A percentile compares a stretch with the other conserved stretches of the same genome.
Evolutionary conservation across 1,140 invertebrate genomes (phyloP).

Genomic region (Drosophila truncata): DNA sequence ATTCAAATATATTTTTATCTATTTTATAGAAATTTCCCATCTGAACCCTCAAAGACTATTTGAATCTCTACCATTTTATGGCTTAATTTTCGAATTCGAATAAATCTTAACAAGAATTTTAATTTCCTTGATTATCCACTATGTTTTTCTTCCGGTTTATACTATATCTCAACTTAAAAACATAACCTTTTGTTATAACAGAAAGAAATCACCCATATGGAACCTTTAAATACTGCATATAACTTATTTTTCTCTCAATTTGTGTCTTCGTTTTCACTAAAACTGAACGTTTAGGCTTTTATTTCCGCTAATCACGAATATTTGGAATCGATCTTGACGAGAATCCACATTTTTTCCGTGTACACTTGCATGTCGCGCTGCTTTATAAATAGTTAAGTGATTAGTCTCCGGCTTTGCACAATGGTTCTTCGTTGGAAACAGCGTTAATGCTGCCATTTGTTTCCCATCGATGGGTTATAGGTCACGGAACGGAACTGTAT

Average conservation of each 20-base stretch:
- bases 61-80: no score
- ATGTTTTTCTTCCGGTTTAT: neutral
- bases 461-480: conserved; percentile 26
- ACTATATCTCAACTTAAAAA: neutral
- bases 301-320: neutral
- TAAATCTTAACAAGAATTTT: neutral
- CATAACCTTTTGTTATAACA: neutral
- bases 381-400: conserved; percentile 51
- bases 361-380: conserved; percentile 32
- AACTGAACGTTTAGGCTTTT: neutral
- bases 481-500: conserved; percentile 22
- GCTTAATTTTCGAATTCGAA: neutral
- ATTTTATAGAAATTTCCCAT: no score
- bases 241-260: neutral
- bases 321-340: neutral
- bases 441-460: conserved; percentile 28
- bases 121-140: neutral
- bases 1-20: no score
- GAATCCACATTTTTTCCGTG: conserved; percentile 17
- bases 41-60: neutral
- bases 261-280: neutral
- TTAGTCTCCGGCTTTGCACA: conserved; percentile 43
- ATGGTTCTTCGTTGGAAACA: conserved; percentile 6
- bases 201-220: neutral
- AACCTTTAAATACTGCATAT: no score